Evolutionary conservation across 2,888 invertebrate species (phyloP), one percentile per base, ranked within the genome.

Genomic region (Isoperla grammatica): DNA sequence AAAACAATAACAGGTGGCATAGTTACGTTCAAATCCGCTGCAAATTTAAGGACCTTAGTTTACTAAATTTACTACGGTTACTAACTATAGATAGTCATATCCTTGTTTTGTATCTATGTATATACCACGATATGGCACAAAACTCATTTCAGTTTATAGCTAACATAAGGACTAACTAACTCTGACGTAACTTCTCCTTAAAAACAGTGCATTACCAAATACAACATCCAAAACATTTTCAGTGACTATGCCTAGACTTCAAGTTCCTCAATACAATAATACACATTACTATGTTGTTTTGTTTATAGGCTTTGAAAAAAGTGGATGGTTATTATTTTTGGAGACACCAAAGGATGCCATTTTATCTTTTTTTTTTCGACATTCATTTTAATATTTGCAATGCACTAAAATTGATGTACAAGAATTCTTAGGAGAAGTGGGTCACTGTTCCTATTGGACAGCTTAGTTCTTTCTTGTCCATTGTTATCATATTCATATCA

Each of bases 51-150:
- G 40, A 40, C 40, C 29, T 29, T 8, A 29, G 29, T 29, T 29
- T 6, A 29, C 29, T 29, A 40, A 40, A 40, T 13, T 40, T 40
- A 40, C 40, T 13, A 40, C 12, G 15, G n/a, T 40, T 4, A 13
- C 40, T 13, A 40, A 13, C 15, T 13, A 40, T 40, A 12, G 12
- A 35, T 50, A 22, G 49, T 35, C 49, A 50, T 50, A 50, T 50
- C 29, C 8, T 29, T 29, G 29, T 29, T 29, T 29, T 29, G 29
- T 29, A 29, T 29, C 29, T 29, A 29, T 29, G 29, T 29, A 29
- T 48, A 22, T 50, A 35, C 35, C 49, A 15, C 15, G 15, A 39
- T 53, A 53, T 53, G 53, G 53, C 53, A 53, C 53, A 53, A 53
- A 53, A 53, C 39, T 37, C 20, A 11, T 15, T 53, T 20, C 39